Percentiles rank a stretch among this genome's conserved stretches.
Conservation (phyloP, 2,888 invertebrate species). For the Spodoptera exigua region DNA sequence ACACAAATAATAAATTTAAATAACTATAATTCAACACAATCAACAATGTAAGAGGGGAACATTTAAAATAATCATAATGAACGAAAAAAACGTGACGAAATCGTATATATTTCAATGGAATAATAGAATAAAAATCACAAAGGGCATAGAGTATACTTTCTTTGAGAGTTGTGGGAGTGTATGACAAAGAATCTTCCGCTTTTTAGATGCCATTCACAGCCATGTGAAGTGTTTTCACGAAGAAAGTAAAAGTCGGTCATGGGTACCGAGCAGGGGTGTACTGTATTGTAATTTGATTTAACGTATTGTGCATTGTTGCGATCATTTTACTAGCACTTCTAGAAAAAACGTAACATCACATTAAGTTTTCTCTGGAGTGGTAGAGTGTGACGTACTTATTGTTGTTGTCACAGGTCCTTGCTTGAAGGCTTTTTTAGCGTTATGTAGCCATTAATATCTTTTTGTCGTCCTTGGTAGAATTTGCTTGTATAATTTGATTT, state of each 20-base stretch:
- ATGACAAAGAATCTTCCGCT: conserved; percentile 79
- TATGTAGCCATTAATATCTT: too few species aligned
- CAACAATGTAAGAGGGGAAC: not conserved
- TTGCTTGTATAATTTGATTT: too few species aligned
- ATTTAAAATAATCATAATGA: conserved; percentile 25
- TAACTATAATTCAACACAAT: not conserved
- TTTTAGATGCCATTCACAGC: conserved; percentile 78
- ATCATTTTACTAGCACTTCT: conserved; percentile 29
- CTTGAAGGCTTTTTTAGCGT: too few species aligned
- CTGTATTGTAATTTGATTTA: conserved; percentile 31
- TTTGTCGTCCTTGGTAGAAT: too few species aligned
- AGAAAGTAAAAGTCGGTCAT: conserved; percentile 87
- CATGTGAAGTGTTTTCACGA: conserved; percentile 85
- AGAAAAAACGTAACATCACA: conserved; percentile 9
- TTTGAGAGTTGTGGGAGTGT: conserved; percentile 81
- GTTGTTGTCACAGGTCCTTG: too few species aligned
- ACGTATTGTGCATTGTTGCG: conserved; percentile 43
- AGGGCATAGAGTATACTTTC: conserved; percentile 64
- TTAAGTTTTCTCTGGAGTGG: too few species aligned
- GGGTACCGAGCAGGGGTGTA: conserved; percentile 51
- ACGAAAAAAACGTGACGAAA: conserved; percentile 40
- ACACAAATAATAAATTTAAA: not conserved
- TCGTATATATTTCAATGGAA: conserved; percentile 34
- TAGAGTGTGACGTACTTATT: too few species aligned
- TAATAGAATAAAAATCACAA: conserved; percentile 50